Evolutionary conservation across 2,113 vertebrate genomes (phyloP), one percentile per base, ranked within the genome.

Genomic region (Globicephala melas): DNA sequence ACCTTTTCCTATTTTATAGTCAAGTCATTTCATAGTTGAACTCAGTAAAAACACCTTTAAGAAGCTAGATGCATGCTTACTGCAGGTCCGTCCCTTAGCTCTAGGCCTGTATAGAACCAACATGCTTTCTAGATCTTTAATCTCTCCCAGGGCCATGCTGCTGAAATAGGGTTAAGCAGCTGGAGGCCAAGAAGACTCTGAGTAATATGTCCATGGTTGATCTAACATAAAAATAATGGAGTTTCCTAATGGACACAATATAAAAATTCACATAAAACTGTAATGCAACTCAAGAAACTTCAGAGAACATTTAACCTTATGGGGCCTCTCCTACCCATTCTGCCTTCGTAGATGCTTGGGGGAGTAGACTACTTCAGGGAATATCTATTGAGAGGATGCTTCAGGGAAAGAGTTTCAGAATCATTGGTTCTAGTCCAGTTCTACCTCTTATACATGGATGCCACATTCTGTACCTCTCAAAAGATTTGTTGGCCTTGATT

Each of bases 201-300:
- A 67, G 26, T 82, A 82, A 94, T 94, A 77, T 44, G 44, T 26
- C 62, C 53, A 36, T 85, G 77, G n/a, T 82, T 81, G 47, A 89
- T 96, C 33, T 91, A 83, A 95, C 62, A 82, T 85, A 89, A 91
- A 31, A 92, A 82, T 93, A 63, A 63, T 5, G 58, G 77, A 26
- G 12, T 89, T 96, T 84, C 9, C 44, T 90, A 87, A 90, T 93
- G 67, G 68, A 70, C 71, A 80, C 65, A 85, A 91, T 86, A 91
- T 79, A 44, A 95, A 91, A 79, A 74, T 89, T 63, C 85, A 79
- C 47, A 65, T 93, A 50, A 79, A 82, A 89, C 79, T 89, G 12
- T 83, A 92, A 50, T 53, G 6, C 21, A 95, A 55, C 41, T 62
- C 47, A 81, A 50, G 50, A 62, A 95, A 86, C 60, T 63, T 85